Base-by-base conservation (phyloP, 2,888 invertebrate species). In the Calliscelio sp. region DNA sequence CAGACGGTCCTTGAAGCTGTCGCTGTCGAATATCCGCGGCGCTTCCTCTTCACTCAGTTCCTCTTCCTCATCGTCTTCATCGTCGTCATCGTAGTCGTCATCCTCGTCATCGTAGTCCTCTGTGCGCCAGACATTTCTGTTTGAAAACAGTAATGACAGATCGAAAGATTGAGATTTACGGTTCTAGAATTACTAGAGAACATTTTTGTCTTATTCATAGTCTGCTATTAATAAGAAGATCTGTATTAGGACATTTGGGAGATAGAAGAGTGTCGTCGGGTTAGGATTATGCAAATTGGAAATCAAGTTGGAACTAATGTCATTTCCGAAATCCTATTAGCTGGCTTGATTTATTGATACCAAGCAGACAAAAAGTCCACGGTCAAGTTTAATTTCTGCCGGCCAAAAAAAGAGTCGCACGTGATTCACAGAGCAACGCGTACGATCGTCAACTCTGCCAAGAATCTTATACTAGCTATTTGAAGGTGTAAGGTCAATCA, bases 1-100 rank as follows among this genome's bases (percentile, higher is more conserved):
- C 46, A 92, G 75, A 49, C 91, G 89, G 84, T 93, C 89, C 87
- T 92, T 83, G 90, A 92, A 85, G 87, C 90, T 24, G 68, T 88
- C 70, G 90, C 91, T 75, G 92, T 85, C 81, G 49, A 85, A 85
- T 2, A 85, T 68, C 1, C 84, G 82, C 0, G 86, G 81, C 14
- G 79, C 70, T 16, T 90, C 90, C 5, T 90, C 89, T 20, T 88
- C 91, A 77, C 88, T 87, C 28, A 89, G 87, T 46, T 89, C 87
- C 14, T 91, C 91, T 22, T 92, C 92, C 24, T 93, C 92, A 2
- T 92, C 91, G 55, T 90, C 89, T 25, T 87, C 85, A 11, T 89
- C 89, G 14, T 89, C 88, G 11, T 92, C 90, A 25, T 91, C 90
- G 25, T 92, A 90, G 22, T 84, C 80, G 68, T 75, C n/a, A n/a